Evolutionary conservation across 2,888 invertebrate species (phyloP).

Genomic region (Xestoiulus laeticollis): DNA sequence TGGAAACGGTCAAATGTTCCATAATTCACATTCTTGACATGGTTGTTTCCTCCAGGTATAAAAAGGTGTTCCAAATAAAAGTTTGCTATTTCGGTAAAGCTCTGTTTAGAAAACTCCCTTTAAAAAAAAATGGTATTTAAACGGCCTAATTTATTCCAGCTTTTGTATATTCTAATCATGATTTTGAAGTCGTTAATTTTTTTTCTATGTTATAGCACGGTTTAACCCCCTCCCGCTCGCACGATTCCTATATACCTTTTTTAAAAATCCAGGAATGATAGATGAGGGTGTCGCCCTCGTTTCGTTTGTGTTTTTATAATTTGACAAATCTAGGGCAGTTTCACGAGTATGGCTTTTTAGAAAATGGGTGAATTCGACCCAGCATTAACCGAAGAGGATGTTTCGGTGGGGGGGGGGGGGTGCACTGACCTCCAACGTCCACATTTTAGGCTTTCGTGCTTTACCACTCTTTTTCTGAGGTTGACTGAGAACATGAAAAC

Average conservation of each 20-base stretch:
- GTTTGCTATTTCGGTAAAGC: background rate
- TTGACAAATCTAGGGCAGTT: conserved; percentile 26
- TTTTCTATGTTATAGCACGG: background rate
- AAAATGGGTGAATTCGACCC: background rate
- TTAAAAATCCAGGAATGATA: background rate
- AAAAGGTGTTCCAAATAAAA: too few species aligned
- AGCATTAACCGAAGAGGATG: background rate
- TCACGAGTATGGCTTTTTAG: background rate
- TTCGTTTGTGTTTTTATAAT: background rate
- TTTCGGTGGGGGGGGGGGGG: background rate
- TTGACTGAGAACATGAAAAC: background rate
- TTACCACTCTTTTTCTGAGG: background rate
- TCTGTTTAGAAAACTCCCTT: background rate
- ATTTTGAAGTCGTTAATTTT: background rate
- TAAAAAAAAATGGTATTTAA: background rate
- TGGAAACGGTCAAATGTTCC: too few species aligned
- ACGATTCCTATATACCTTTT: conserved; percentile 4
- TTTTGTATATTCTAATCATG: background rate
- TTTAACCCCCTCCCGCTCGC: background rate
- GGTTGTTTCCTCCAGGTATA: background rate
- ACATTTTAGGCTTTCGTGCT: background rate
- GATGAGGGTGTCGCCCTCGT: conserved; percentile 26
- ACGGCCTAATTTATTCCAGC: background rate
- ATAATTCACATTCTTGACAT: background rate
- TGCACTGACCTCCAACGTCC: background rate